Evolutionary conservation across 1,140 invertebrate genomes (phyloP), one percentile per base, ranked within the genome.

Genomic region (Drosophila biarmipes): DNA sequence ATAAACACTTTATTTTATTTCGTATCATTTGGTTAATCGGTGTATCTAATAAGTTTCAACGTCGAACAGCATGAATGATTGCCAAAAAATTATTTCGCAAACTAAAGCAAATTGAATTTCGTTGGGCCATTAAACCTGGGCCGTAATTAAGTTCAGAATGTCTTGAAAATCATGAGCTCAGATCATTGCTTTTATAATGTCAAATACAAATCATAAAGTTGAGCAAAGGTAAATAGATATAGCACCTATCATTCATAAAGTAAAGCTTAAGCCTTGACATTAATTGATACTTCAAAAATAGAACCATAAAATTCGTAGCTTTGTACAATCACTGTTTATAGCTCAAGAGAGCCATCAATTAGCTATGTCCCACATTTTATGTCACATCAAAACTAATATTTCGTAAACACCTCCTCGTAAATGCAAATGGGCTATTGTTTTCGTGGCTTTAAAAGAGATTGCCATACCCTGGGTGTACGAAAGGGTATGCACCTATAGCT

Each of bases 1-100:
- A 62, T 62, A 62, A 58, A 58, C 24, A 58, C 42, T 61, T 61
- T 55, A 61, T 61, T 61, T 19, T 17, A 29, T 37, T 61, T 17
- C n/a, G n/a, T 49, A 49, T 49, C 46, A 49, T 49, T 49, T 51
- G 48, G 29, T 19, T 51, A 34, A 51, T 34, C 2, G 29, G 48
- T 12, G 15, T 34, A 51, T 12, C 48, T 34, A 51, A 51, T 51
- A 10, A 14, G 48, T 34, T 31, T 51, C 12, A 19, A 14, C 2
- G 48, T 51, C 14, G 6, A 51, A 51, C 29, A 17, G 31, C 29
- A 14, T 7, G 27, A 31, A 11, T 17, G n/a, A 31, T 48, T 29
- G 8, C 46, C 27, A 0, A 48, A 48, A 29, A 11, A 10, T 15
- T 8, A 31, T 17, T 51, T 6, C 10, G 17, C 17, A 46, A 24